Base-by-base conservation (phyloP, 2,797 vertebrate species). In the Varecia variegata region DNA sequence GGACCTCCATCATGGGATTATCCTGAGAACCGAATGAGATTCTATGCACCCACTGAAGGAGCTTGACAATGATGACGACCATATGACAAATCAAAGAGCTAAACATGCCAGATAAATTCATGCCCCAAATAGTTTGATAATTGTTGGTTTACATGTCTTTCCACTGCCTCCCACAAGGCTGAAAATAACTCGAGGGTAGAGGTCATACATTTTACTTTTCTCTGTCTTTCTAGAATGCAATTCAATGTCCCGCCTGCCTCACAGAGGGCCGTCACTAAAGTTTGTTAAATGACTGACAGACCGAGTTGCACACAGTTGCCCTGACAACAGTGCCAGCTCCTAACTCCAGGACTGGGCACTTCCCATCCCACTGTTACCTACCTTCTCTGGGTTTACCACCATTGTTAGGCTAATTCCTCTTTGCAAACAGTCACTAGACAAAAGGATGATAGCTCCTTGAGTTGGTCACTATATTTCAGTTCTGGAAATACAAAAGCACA, bases 281-380 rank as follows among this genome's bases (percentile, higher is more conserved):
- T 2, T 7, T 4, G 32, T 50, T 65, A 56, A 67, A 12, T 20
- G 60, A 27, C 15, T 21, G 10, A 50, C 11, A 5, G 30, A 27
- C 70, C 11, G 35, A 35, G 74, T 14, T 2, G 43, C 67, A 23
- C 4, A 14, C 50, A 25, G 12, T 32, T 30, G 20, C 7, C 32
- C 18, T 0, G 1, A 1, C 17, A 7, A 7, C 4, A 25, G 56
- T 14, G 30, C 84, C 38, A 58, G 52, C 40, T 38, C 25, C 43
- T 2, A 14, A 25, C 43, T 14, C 50, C 10, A 4, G 21, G 58
- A 35, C 10, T 0, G 2, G 6, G 9, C 7, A 5, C 18, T 3
- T 11, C 11, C 35, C 6, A 4, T 11, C 0, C 56, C 58, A 21
- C n/a, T 2, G 1, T 62, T 3, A 7, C 45, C 27, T 47, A 40